A percentile compares a stretch with the other conserved stretches of the same genome.
Conservation (phyloP, 1,140 invertebrate genomes). For the Nebria ingens region DNA sequence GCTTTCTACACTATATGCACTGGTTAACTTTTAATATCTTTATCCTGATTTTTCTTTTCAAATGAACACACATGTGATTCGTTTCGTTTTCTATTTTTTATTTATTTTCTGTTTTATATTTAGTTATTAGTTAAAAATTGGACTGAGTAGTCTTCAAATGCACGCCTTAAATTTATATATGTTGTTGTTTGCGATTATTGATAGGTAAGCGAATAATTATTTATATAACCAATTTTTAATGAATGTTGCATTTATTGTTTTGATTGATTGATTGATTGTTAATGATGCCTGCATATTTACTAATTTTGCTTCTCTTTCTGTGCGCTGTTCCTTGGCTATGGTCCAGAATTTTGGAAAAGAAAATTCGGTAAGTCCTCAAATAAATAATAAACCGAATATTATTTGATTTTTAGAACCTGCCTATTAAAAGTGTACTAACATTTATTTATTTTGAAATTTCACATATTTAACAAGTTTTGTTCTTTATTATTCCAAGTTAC, state of each 20-base stretch:
- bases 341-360: slow-evolving; percentile 64
- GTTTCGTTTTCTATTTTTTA: neutral
- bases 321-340: slow-evolving; percentile 21
- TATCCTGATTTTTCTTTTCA: neutral
- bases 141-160: neutral
- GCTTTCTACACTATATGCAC: slow-evolving; percentile 8
- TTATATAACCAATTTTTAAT: neutral
- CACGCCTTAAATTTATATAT: neutral
- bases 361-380: slow-evolving; percentile 57
- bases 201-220: neutral
- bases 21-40: slow-evolving; percentile 8
- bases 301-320: slow-evolving; percentile 18
- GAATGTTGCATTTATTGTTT: slow-evolving; percentile 16
- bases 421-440: too few relatives aligned
- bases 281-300: slow-evolving; percentile 14
- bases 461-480: too few relatives aligned
- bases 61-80: neutral
- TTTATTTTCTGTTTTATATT: neutral
- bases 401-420: too few relatives aligned
- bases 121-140: neutral
- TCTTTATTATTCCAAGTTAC: too few relatives aligned
- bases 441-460: too few relatives aligned
- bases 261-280: slow-evolving; percentile 17
- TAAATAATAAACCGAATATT: too few relatives aligned
- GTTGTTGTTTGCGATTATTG: neutral